Evolutionary conservation across 2,797 vertebrate genomes (phyloP).

Genomic region (Rhinatrema bivittatum): DNA sequence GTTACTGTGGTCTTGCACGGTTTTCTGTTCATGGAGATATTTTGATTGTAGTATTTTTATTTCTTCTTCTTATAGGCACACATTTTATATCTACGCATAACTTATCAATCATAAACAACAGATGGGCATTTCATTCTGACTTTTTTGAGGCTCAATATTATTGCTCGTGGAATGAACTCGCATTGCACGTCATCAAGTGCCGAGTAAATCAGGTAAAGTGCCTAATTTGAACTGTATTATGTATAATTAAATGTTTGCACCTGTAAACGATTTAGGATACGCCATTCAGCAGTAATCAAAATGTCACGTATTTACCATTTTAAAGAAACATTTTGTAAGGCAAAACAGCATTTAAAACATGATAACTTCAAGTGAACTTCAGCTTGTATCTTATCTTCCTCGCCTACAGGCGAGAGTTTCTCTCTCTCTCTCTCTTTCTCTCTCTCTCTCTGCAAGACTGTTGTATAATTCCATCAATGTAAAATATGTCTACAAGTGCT

Average conservation of each 20-base stretch:
- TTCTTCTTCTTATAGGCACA: no score
- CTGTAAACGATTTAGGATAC: slow-evolving; percentile 23
- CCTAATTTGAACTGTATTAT: slow-evolving; percentile 1
- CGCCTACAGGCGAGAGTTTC: no score
- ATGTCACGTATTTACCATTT: slow-evolving; percentile 40
- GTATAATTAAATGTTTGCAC: slow-evolving; percentile 17
- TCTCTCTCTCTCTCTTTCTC: no score
- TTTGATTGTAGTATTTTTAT: no score
- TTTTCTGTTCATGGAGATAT: no score
- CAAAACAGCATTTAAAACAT: slow-evolving; percentile 21
- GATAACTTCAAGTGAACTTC: no score
- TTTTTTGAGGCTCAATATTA: slow-evolving; percentile 15
- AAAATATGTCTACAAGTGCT: no score
- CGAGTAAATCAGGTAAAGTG: slow-evolving; percentile 11
- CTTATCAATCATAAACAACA: slow-evolving; percentile 15
- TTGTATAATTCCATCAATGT: no score
- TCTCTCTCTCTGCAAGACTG: no score
- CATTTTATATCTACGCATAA: background rate
- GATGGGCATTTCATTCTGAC: background rate
- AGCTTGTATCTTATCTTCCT: no score
- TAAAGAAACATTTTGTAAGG: slow-evolving; percentile 37
- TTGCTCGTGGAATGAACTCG: slow-evolving; percentile 11
- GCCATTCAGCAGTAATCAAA: slow-evolving; percentile 36
- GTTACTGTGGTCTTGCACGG: no score
- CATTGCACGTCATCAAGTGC: slow-evolving; percentile 27